Conservation (phyloP, 1,140 invertebrate genomes). For the Trialeurodes vaporariorum region DNA sequence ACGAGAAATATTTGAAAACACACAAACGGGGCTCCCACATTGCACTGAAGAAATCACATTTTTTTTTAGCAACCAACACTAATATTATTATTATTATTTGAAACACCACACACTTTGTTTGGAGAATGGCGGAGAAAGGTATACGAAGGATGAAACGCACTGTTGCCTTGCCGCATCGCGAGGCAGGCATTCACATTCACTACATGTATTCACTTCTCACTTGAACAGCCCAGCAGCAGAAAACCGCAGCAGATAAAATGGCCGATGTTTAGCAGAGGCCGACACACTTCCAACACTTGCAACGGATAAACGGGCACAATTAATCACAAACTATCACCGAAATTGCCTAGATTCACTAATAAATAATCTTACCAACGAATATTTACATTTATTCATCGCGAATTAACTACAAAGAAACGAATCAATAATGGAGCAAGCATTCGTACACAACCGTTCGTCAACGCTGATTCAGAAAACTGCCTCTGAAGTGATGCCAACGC, state of each 20-base stretch:
- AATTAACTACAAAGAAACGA: conserved; percentile 1
- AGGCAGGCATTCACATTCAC: background rate
- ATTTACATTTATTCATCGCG: background rate
- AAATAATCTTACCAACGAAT: background rate
- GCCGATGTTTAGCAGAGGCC: background rate
- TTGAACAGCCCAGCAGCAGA: too few relatives aligned
- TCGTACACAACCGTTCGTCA: background rate
- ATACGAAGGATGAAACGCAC: too few relatives aligned
- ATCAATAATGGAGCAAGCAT: background rate
- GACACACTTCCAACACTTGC: background rate
- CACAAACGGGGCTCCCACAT: background rate
- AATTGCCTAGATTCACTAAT: background rate
- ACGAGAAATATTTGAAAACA: background rate
- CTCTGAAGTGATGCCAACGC: background rate
- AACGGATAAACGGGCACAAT: background rate
- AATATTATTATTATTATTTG: background rate
- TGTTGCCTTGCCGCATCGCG: background rate
- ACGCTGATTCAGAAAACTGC: background rate
- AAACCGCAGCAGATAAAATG: background rate
- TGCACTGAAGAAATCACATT: background rate
- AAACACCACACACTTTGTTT: background rate
- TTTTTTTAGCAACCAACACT: background rate
- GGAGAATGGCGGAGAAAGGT: background rate
- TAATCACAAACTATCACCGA: background rate
- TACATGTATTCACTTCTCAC: too few relatives aligned